Evolutionary conservation across 2,888 invertebrate species (phyloP).

Genomic region (Tolmerus cingulatus): DNA sequence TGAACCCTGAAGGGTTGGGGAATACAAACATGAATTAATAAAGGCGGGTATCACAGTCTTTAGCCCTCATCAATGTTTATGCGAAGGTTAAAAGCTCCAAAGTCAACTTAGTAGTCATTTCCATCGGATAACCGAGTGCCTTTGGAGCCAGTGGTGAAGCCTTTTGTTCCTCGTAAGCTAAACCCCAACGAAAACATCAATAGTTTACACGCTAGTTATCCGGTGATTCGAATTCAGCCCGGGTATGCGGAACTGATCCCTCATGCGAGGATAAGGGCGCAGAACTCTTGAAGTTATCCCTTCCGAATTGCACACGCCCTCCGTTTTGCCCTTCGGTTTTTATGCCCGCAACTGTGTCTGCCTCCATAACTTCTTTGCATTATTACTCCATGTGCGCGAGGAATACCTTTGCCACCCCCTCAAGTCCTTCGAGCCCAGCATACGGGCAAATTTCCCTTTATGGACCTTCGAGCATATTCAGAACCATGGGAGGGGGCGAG

Average conservation of each 20-base stretch:
- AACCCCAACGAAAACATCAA: background rate
- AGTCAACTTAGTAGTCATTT: background rate
- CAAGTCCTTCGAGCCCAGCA: background rate
- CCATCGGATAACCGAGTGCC: background rate
- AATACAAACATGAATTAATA: background rate
- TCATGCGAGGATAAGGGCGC: background rate
- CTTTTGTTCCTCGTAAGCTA: background rate
- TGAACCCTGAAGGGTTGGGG: background rate
- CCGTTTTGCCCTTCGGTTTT: background rate
- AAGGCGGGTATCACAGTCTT: background rate
- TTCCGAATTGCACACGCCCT: background rate
- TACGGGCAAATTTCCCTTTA: background rate
- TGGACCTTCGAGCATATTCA: background rate
- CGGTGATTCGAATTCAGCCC: background rate
- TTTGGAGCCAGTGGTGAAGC: background rate
- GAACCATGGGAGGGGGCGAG: background rate
- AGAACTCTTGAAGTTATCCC: conserved; percentile 18
- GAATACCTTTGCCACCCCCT: background rate
- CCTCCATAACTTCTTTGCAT: conserved; percentile 22
- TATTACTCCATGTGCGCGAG: conserved; percentile 4
- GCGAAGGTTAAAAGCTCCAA: background rate
- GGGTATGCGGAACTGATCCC: conserved; percentile 6
- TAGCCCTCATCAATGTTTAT: background rate
- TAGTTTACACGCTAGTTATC: background rate
- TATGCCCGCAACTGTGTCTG: conserved; percentile 17